Evolutionary conservation across 2,888 invertebrate genomes (phyloP), one percentile per base, ranked within the genome.

Genomic region (Parnassius apollo): DNA sequence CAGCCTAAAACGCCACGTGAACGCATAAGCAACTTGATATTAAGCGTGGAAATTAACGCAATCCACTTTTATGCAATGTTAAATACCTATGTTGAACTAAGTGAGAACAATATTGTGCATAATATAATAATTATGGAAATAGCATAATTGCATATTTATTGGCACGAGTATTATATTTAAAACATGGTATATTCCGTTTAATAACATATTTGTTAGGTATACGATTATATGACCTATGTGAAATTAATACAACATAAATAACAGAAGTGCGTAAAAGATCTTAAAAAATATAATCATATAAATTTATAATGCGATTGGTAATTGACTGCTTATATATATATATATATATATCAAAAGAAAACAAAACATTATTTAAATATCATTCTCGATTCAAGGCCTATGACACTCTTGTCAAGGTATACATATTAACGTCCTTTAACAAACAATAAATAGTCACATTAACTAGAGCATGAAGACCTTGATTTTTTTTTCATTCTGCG

Each of bases 391-490:
- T 52, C 59, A 64, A 59, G 56, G 63, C 51, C 42, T 13, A 25
- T 35, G 42, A 42, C 54, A 53, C 49, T 35, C 35, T 58, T 49
- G 46, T 57, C 53, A 64, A 60, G 60, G 54, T 45, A 48, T 46
- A 49, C 45, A 45, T 50, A 56, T 42, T 18, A 59, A 50, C 18
- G 22, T n/a, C 51, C 48, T 12, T 49, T 49, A 48, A 68, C 62
- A 68, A 66, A 66, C 71, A 67, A 71, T 69, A 71, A 60, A 72
- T 61, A 61, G 67, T 69, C 71, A 67, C 69, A 74, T 72, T 69
- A 82, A 84, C 74, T 78, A 71, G 82, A 81, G 77, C 82, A 80
- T 74, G 76, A 69, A 76, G 76, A 76, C 88, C 88, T 88, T 87
- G 88, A 78, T 69, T 62, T 65, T 72, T 72, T n/a, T 18, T 18